Percentiles rank a stretch among this genome's conserved stretches.
Evolutionary conservation across 1,140 invertebrate species (phyloP).

Genomic region (Grapholita molesta): DNA sequence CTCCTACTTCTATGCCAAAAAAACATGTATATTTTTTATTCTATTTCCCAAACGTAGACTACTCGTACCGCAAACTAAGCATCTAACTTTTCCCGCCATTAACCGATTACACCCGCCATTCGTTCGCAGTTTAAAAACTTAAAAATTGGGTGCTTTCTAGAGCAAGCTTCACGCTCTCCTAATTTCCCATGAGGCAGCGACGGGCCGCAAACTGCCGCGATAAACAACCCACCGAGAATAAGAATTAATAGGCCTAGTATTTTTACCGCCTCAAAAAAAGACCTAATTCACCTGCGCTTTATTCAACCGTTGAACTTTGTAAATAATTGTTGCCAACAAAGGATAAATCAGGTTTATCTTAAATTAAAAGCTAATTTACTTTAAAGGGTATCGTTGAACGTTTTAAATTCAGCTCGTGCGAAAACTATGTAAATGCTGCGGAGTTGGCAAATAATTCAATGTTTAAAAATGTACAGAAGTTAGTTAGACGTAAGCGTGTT

Average conservation of each 20-base stretch:
- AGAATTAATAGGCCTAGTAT: conserved; percentile 27
- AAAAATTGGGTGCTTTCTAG: conserved; percentile 43
- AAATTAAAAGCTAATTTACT: conserved; percentile 17
- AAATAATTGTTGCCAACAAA: neutral
- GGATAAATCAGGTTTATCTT: conserved; percentile 16
- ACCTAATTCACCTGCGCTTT: conserved; percentile 28
- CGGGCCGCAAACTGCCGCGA: conserved; percentile 41
- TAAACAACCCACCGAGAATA: conserved; percentile 37
- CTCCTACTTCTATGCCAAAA: no score
- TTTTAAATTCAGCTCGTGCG: neutral
- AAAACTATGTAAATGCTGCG: neutral
- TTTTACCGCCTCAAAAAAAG: conserved; percentile 40
- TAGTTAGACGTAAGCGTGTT: neutral
- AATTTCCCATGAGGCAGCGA: conserved; percentile 50
- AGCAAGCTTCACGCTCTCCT: conserved; percentile 28
- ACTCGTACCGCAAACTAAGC: neutral
- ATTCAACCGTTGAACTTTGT: neutral
- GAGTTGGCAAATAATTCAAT: neutral
- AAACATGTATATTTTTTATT: no score
- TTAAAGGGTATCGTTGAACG: neutral
- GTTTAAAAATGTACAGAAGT: conserved; percentile 3
- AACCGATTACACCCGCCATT: conserved; percentile 22
- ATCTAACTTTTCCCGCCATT: neutral
- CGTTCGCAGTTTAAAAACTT: conserved; percentile 44
- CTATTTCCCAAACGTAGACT: no score